Evolutionary conservation across 2,888 invertebrate species (phyloP), one percentile per base, ranked within the genome.

Genomic region (Polylopha cassiicola): DNA sequence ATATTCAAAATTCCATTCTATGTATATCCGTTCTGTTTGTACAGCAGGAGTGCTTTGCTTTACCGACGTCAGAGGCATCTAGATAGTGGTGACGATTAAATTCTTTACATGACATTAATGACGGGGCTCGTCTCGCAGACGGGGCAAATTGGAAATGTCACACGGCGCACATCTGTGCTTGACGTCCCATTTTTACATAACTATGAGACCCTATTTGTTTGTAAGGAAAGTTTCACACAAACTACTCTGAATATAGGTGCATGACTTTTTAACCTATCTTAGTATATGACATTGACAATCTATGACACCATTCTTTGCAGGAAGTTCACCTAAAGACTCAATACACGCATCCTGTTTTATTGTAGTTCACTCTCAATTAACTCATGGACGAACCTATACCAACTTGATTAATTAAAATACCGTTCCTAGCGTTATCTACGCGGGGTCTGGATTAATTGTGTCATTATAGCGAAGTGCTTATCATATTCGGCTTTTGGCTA

Each of bases 401-500:
- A 32, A 23, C 26, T 36, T 30, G 29, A 20, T 36, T 42, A 44
- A 45, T 45, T 42, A 24, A 46, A 44, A 39, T 37, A 44, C 39
- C 42, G 30, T 9, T 46, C 38, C 26, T 30, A 20, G 34, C 32
- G 36, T 39, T 39, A 39, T 37, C 39, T 32, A 34, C 21, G 43
- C 47, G 30, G 41, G 34, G 32, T 39, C 43, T 48, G 44, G 47
- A 52, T 57, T 50, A 56, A 54, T 53, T 44, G 48, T 47, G 43
- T 49, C 46, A 50, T 54, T 55, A 55, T 53, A 46, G 45, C 41
- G n/a, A n/a, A n/a, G n/a, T n/a, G n/a, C n/a, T n/a, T n/a, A n/a
- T n/a, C 21, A 20, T 21, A 31, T 3, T 7, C 22, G 9, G 10
- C 21, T 13, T n/a, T 11, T n/a, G n/a, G n/a, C 8, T 13, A 11